phyloP scores from a whole-genome alignment of 2,113 vertebrate genomes.

The Cercocebus atys region DNA sequence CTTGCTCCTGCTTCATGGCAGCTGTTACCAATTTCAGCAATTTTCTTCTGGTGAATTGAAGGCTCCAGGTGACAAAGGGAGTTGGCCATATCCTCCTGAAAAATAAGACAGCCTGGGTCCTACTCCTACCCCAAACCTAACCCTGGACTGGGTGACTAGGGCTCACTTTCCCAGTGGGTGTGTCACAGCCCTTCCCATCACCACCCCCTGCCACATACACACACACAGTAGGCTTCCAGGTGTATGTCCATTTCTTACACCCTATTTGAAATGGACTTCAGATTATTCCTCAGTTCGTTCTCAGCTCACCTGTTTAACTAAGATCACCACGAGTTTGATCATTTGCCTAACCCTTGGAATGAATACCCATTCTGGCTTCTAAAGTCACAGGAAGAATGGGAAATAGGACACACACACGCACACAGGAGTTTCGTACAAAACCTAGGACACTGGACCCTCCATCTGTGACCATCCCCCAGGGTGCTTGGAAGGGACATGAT shows the following conservation, averaged over 20 bases:
- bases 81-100: background rate
- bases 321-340: background rate
- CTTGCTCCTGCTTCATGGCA: constrained; percentile 37
- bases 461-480: background rate
- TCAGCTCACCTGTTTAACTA: background rate
- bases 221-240: background rate
- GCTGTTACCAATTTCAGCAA: constrained; percentile 85
- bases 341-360: background rate
- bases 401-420: background rate
- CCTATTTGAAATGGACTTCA: background rate
- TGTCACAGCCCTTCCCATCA: rapidly evolving
- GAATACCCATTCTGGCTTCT: background rate
- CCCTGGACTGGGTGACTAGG: background rate
- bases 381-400: background rate
- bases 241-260: background rate
- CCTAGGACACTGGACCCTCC: background rate
- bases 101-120: background rate
- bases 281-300: background rate
- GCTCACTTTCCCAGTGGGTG: background rate
- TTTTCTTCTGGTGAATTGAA: constrained; percentile 81
- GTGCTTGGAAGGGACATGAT: background rate
- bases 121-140: background rate
- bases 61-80: constrained; percentile 48
- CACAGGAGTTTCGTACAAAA: background rate
- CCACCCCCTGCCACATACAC: background rate